A percentile compares a stretch with the other conserved stretches of the same genome.
Evolutionary conservation across 2,888 invertebrate genomes (phyloP).

Genomic region (Ectemnius lituratus): DNA sequence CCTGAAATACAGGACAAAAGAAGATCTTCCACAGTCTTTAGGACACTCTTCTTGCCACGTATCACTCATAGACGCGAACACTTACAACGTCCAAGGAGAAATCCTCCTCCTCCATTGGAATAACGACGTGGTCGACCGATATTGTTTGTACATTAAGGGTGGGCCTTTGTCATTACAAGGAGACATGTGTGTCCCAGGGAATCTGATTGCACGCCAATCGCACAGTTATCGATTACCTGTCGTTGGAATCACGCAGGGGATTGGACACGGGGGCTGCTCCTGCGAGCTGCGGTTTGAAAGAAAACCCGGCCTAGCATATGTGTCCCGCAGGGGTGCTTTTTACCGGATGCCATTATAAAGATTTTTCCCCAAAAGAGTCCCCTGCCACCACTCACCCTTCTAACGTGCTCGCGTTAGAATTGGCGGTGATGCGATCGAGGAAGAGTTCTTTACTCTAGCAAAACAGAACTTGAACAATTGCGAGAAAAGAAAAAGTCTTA

Average conservation of each 20-base stretch:
- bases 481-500: no score
- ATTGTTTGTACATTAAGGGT: background rate
- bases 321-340: slow-evolving; percentile 63
- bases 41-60: no score
- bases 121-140: no score
- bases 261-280: slow-evolving; percentile 36
- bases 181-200: slow-evolving; percentile 13
- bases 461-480: no score
- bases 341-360: slow-evolving; percentile 62
- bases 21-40: no score
- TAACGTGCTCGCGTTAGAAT: background rate
- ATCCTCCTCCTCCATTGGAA: no score
- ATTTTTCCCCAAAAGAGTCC: slow-evolving; percentile 57
- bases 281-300: slow-evolving; percentile 59
- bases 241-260: slow-evolving; percentile 58
- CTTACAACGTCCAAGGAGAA: no score
- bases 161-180: slow-evolving; percentile 1
- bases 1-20: background rate
- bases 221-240: slow-evolving; percentile 68
- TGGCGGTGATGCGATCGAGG: slow-evolving; percentile 25
- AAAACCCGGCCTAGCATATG: slow-evolving; percentile 64
- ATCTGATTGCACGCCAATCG: slow-evolving; percentile 47
- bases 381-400: slow-evolving; percentile 22
- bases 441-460: background rate
- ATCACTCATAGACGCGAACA: no score